Evolutionary conservation across 2,888 invertebrate genomes (phyloP), one percentile per base, ranked within the genome.

Genomic region (Aleiodes testaceus): DNA sequence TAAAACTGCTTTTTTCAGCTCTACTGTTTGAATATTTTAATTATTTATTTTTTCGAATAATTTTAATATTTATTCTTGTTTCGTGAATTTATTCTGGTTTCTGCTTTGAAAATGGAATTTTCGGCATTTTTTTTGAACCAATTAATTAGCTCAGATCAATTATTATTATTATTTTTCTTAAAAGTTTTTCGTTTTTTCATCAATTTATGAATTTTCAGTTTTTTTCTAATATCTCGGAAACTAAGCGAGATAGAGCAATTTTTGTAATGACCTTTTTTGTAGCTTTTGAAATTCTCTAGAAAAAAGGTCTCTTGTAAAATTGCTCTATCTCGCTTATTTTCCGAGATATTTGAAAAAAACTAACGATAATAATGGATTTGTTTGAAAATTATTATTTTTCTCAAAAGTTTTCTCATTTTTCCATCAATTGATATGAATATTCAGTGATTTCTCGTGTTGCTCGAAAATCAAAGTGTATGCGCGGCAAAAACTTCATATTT

Each of bases 371-470:
- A n/a, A n/a, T n/a, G n/a, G n/a, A n/a, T n/a, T n/a, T n/a, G n/a
- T n/a, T n/a, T n/a, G n/a, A n/a, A n/a, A n/a, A n/a, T n/a, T n/a
- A 26, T 69, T 76, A 63, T 74, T 73, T 75, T 69, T 69, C 3
- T 5, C 68, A 64, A 69, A 70, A 75, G 69, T 75, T 79, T 73
- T 47, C n/a, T 66, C 18, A 6, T 55, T 18, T 20, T 61, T 61
- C 47, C 30, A 47, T 47, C 26, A 53, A 26, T 75, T 70, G 55
- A 76, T 69, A 74, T 74, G 53, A 76, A 79, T 76, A 69, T 80
- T 72, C 74, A 75, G 20, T 30, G 45, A 64, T 67, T 67, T 47
- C 44, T 45, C 2, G 52, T 52, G 26, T 16, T 14, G 52, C 64
- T 53, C 52, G 11, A 64, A 64, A 69, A 52, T 53, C 14, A 70